Base-by-base conservation (phyloP, 2,888 invertebrate genomes). In the Mythimna pallens region DNA sequence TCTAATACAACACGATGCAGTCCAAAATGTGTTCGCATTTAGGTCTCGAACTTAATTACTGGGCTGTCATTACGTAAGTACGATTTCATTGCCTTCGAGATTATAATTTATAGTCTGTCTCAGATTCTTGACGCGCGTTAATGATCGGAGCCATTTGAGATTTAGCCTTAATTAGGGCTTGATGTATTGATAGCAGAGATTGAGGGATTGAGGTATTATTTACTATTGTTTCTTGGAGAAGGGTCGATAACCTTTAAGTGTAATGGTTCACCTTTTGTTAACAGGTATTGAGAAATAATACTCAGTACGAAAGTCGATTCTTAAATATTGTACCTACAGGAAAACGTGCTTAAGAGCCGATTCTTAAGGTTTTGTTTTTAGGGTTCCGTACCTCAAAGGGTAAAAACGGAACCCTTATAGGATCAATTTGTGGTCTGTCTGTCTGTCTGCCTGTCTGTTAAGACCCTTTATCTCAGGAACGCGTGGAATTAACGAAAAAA, bases 81-180 rank as follows among this genome's bases (percentile, higher is more conserved):
- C 52, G 12, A 57, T 65, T 69, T 73, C 69, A 78, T 78, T 59
- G 79, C 73, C 14, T 57, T 22, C 14, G 63, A 73, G 47, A 66
- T 74, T 64, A 82, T 74, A 82, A 70, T 82, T 70, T 65, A 74
- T 64, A 62, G 62, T 62, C 57, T 34, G 63, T 40, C 52, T 74
- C 20, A 47, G 47, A 70, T 71, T 66, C 70, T 79, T 66, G 70
- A 66, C 54, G 64, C 62, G 55, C 34, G 66, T 63, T 83, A 80
- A 75, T 81, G 75, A 80, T 71, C 70, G 20, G 0, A 61, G 52
- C 70, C 55, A 73, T 80, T 82, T 82, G 61, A 58, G 61, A 78
- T 65, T 65, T 78, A 73, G 61, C 62, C 68, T 62, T 68, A 59
- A 68, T 78, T 69, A 71, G 30, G 58, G 12, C n/a, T 55, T 59